These are phyloP conservation scores for Boleophthalmus pectinirostris DNA, from an alignment of 2,113 vertebrate species.

Conservation along the genomic window DNA sequence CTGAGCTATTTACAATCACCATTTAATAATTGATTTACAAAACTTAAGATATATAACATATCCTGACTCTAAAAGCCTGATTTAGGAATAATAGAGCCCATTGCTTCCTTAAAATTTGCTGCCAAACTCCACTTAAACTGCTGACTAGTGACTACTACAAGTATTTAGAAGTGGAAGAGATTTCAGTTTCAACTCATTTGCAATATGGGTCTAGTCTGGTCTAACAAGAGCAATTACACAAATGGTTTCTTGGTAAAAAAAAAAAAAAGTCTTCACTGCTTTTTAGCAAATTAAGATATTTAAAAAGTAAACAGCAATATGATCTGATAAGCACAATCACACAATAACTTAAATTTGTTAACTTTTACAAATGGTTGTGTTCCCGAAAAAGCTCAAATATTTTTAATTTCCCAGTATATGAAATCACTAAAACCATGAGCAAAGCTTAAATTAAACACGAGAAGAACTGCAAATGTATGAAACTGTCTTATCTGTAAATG, in stretches of 20 bases:
- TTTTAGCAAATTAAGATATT: neutral
- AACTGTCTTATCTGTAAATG: neutral
- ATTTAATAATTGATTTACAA: too few species aligned
- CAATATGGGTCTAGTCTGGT: neutral
- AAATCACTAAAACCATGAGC: neutral
- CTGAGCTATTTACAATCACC: too few species aligned
- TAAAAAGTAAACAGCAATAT: neutral
- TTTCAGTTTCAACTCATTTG: neutral
- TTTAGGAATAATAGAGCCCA: neutral
- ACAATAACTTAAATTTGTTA: neutral
- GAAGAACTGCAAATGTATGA: neutral
- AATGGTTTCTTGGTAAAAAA: neutral
- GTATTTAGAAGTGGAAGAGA: neutral
- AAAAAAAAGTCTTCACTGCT: neutral
- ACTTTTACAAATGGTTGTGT: neutral
- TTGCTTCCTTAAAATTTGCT: neutral
- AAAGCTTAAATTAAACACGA: neutral
- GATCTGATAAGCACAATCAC: neutral
- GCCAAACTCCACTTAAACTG: neutral
- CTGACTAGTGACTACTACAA: neutral
- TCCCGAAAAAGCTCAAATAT: neutral
- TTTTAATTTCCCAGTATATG: neutral
- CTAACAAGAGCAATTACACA: too few species aligned
- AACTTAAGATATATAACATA: too few species aligned
- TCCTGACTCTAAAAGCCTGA: neutral